Base-by-base conservation (phyloP, 1,140 invertebrate species). In the Proales similis region DNA sequence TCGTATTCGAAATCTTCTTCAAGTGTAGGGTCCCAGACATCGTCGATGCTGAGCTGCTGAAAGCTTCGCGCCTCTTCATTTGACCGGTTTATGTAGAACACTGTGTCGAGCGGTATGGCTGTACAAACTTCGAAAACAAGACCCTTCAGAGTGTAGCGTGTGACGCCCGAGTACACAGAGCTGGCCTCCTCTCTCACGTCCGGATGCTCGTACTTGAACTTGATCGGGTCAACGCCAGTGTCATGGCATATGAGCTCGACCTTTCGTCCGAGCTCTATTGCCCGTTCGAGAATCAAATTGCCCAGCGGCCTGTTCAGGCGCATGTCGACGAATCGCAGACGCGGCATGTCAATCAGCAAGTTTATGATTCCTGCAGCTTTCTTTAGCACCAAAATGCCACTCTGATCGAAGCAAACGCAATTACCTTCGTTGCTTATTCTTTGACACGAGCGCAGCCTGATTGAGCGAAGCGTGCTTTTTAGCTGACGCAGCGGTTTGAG, bases 161-260 rank as follows among this genome's bases (percentile, higher is more conserved):
- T n/a, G n/a, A n/a, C n/a, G n/a, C n/a, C n/a, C n/a, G n/a, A n/a
- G n/a, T n/a, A n/a, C n/a, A n/a, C n/a, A n/a, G n/a, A n/a, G n/a
- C n/a, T n/a, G n/a, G 24, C 1, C 20, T 24, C 26, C 32, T 42
- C 45, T 11, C 1, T 39, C 30, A 42, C 32, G 19, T 42, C n/a
- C 32, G 19, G 17, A 42, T 57, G 51, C 29, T 57, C 51, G 27
- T 42, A 57, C 9, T 29, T 26, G 32, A 57, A 57, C 30, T 57
- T 57, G 12, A 29, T 57, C n/a, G 51, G 24, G 32, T 57, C 36
- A 29, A 57, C 36, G 14, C 11, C 30, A 17, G 36, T 57, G 45
- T 57, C 51, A 42, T 57, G 29, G 24, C 51, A 57, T 12, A 11
- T 22, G 5, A 57, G 39, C 11, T 57, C 17, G 32, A 57, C 30